A percentile compares a stretch with the other conserved stretches of the same genome.
phyloP scores from a whole-genome alignment of 2,797 vertebrate species.

The Hozukius guyotensis region DNA sequence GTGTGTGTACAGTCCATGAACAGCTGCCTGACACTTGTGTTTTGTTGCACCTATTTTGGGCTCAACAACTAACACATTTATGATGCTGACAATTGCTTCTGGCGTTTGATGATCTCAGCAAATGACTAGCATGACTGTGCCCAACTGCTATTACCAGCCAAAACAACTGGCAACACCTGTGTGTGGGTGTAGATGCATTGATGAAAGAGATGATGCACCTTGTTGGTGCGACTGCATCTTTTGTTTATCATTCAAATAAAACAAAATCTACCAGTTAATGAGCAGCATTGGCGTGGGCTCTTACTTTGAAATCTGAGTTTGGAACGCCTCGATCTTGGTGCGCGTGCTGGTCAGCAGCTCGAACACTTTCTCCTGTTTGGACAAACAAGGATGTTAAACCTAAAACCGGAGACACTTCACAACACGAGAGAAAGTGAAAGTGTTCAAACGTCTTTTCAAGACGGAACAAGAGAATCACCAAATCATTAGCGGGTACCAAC shows the following conservation, averaged over 20 bases:
- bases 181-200: background rate
- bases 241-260: background rate
- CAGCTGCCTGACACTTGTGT: background rate
- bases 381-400: background rate
- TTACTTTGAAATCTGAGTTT: slow-evolving; percentile 92
- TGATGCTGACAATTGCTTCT: background rate
- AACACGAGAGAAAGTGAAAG: background rate
- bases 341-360: slow-evolving; percentile 89
- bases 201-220: background rate
- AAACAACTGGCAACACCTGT: background rate
- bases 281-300: slow-evolving; percentile 10
- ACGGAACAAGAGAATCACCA: too few relatives aligned
- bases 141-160: background rate
- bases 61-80: background rate
- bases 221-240: background rate
- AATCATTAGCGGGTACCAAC: slow-evolving; percentile 62
- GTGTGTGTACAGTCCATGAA: background rate
- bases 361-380: slow-evolving; percentile 91
- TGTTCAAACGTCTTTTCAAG: too few relatives aligned
- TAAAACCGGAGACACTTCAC: background rate
- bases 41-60: background rate
- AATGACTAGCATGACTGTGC: background rate
- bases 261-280: background rate
- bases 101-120: background rate
- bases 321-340: slow-evolving; percentile 90